Conservation (phyloP, 2,888 invertebrate genomes). For the Electrophaes corylata region DNA sequence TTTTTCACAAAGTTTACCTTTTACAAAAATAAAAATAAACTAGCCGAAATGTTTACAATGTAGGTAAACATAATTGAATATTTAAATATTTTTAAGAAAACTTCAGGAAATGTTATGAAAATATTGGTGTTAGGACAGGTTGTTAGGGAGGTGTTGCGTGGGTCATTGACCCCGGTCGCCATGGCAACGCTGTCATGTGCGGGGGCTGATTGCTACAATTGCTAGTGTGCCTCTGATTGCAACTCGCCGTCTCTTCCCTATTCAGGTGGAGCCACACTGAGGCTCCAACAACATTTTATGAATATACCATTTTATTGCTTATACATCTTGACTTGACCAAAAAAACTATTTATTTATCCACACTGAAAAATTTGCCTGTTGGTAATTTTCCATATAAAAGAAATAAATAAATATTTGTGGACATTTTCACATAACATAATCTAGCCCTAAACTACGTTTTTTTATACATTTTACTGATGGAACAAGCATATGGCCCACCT, state of each 20-base stretch:
- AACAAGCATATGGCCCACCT: too few relatives aligned
- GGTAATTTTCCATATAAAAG: too few relatives aligned
- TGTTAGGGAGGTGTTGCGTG: constrained; percentile 57
- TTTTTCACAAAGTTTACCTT: not conserved
- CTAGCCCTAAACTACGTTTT: too few relatives aligned
- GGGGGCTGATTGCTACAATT: constrained; percentile 56
- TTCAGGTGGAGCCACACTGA: constrained; percentile 1
- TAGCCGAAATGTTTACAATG: too few relatives aligned
- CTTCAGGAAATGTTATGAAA: constrained; percentile 3
- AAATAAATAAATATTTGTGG: too few relatives aligned
- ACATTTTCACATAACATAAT: too few relatives aligned
- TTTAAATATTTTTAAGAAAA: not conserved
- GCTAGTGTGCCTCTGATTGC: constrained; percentile 40
- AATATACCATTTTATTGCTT: too few relatives aligned
- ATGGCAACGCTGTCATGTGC: constrained; percentile 72
- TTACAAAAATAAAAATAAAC: too few relatives aligned
- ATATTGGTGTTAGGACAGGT: constrained; percentile 43
- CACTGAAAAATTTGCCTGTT: too few relatives aligned
- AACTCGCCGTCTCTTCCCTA: constrained; percentile 12
- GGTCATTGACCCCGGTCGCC: constrained; percentile 74
- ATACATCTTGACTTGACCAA: too few relatives aligned
- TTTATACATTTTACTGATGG: too few relatives aligned
- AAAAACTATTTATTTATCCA: too few relatives aligned
- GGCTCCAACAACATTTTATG: not conserved
- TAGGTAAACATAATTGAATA: not conserved